phyloP scores from a whole-genome alignment of 2,113 vertebrate species.

The Oreochromis tanganicae region DNA sequence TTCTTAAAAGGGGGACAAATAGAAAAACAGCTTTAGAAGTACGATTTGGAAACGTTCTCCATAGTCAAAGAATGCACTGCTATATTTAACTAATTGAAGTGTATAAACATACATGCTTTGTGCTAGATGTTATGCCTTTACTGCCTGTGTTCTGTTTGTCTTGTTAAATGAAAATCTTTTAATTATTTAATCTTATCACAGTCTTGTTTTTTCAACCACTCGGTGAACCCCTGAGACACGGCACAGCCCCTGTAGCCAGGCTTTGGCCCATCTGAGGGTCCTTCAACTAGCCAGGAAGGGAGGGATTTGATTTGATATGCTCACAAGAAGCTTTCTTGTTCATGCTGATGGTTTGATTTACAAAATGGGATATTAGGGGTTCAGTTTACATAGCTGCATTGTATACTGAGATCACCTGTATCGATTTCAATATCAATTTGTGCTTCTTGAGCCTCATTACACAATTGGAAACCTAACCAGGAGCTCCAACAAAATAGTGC shows the following conservation, averaged over 20 bases:
- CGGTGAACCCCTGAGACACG: constrained; percentile 59
- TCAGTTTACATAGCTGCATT: constrained; percentile 8
- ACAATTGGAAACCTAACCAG: constrained; percentile 5
- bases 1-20: constrained; percentile 82
- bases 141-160: constrained; percentile 87
- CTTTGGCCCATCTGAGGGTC: constrained; percentile 16
- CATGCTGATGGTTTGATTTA: constrained; percentile 4
- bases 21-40: constrained; percentile 80
- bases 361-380: neutral
- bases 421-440: constrained; percentile 13
- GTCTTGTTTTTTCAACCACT: constrained; percentile 80
- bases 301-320: constrained; percentile 28
- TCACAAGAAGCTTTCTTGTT: constrained; percentile 63
- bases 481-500: neutral
- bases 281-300: constrained; percentile 9
- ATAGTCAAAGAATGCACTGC: constrained; percentile 84
- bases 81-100: constrained; percentile 81
- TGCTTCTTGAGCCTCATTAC: neutral
- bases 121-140: constrained; percentile 85
- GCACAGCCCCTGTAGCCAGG: constrained; percentile 19
- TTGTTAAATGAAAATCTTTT: constrained; percentile 87
- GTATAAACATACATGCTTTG: constrained; percentile 81
- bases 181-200: constrained; percentile 82
- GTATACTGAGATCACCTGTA: constrained; percentile 1
- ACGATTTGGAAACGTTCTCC: constrained; percentile 81